These are phyloP conservation scores for Chrysolina oricalcia DNA, from an alignment of 2,888 invertebrate genomes.

Conservation along the genomic window DNA sequence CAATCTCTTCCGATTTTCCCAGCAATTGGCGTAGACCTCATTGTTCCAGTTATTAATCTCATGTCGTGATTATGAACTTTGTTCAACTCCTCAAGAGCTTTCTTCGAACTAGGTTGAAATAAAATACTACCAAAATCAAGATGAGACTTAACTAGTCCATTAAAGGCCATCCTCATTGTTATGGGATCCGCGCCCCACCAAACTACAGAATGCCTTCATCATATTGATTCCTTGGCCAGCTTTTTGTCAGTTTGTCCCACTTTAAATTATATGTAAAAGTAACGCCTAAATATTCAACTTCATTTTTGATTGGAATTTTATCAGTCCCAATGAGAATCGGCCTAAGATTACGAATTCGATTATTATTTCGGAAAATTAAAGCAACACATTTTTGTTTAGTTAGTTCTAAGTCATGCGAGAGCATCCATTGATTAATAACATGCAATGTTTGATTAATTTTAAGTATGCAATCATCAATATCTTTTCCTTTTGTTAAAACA, in stretches of 20 bases:
- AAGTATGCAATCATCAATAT: no score
- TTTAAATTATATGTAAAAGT: no score
- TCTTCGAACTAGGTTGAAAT: slow-evolving; percentile 13
- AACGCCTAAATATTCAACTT: slow-evolving; percentile 33
- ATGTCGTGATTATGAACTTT: no score
- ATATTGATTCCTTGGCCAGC: slow-evolving; percentile 35
- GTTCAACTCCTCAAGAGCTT: background rate
- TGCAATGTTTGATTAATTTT: no score
- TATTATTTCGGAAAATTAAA: no score
- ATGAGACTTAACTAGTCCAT: slow-evolving; percentile 4
- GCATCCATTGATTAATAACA: no score
- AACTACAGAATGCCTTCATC: slow-evolving; percentile 24
- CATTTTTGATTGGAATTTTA: no score
- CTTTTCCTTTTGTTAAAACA: no score
- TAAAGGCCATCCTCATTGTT: background rate
- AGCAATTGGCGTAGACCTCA: slow-evolving; percentile 28
- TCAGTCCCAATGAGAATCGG: no score
- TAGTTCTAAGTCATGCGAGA: no score
- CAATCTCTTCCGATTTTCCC: background rate
- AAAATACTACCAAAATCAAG: slow-evolving; percentile 25
- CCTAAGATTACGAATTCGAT: no score
- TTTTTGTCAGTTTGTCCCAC: background rate
- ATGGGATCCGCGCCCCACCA: slow-evolving; percentile 8
- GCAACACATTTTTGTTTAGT: no score
- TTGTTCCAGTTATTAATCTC: background rate